A percentile compares a stretch with the other conserved stretches of the same genome.
phyloP scores from a whole-genome alignment of 2,113 vertebrate genomes.

The Grantiella picta region DNA sequence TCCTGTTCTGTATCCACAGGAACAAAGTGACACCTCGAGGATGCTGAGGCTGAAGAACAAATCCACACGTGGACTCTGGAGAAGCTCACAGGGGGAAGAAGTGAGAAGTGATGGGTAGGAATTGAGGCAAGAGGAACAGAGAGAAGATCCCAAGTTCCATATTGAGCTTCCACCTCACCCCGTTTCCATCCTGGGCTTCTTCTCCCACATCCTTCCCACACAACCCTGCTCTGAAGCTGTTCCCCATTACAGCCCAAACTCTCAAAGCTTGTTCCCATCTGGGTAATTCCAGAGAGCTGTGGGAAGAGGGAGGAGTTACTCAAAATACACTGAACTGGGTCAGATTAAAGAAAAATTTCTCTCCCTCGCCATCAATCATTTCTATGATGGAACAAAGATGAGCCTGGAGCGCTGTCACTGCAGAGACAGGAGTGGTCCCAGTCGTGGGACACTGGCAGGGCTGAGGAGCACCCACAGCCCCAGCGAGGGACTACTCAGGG shows the following conservation, averaged over 20 bases:
- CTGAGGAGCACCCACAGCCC: not conserved
- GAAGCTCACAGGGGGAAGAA: not conserved
- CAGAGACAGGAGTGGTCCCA: accelerated
- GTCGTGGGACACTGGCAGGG: not conserved
- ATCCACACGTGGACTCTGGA: not conserved
- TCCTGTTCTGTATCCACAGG: not conserved
- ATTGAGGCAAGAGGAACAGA: not conserved
- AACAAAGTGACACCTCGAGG: not conserved
- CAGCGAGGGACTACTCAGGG: not conserved
- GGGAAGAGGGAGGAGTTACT: not conserved
- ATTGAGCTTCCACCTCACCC: not conserved
- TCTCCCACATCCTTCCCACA: not conserved
- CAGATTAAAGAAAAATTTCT: not conserved
- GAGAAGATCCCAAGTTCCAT: not conserved
- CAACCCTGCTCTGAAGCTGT: not conserved
- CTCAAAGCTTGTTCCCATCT: not conserved
- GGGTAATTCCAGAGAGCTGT: not conserved
- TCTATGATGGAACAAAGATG: not conserved
- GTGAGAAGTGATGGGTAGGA: not conserved
- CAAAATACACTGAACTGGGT: not conserved
- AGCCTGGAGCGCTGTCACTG: not conserved
- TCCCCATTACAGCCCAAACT: not conserved
- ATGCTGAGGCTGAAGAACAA: not conserved
- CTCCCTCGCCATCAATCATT: not conserved
- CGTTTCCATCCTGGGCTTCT: not conserved